Percentiles rank a stretch among this genome's conserved stretches.
phyloP scores from a whole-genome alignment of 2,888 invertebrate genomes.

The Bombylius discolor region DNA sequence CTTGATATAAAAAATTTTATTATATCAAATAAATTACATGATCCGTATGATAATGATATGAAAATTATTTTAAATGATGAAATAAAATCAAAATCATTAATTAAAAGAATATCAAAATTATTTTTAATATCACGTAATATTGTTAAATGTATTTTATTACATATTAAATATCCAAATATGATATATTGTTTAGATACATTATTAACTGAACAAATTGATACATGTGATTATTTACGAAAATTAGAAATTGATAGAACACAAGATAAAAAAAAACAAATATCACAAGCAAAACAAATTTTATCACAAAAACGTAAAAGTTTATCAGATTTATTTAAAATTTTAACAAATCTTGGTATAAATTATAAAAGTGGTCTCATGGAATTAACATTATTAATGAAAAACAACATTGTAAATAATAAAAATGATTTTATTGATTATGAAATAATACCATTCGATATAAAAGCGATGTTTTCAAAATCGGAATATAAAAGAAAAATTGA shows the following conservation, averaged over 20 bases:
- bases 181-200: conserved; percentile 53
- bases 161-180: conserved; percentile 45
- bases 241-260: conserved; percentile 41
- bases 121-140: conserved; percentile 49
- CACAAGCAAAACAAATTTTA: conserved; percentile 66
- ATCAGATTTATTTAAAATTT: conserved; percentile 70
- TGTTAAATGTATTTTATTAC: conserved; percentile 48
- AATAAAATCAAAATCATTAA: conserved; percentile 9
- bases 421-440: conserved; percentile 46
- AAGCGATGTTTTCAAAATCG: conserved; percentile 41
- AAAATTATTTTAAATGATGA: too few species aligned
- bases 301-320: conserved; percentile 76
- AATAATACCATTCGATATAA: conserved; percentile 51
- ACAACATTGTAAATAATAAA: not conserved
- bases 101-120: conserved; percentile 35
- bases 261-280: conserved; percentile 57
- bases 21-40: conserved; percentile 21
- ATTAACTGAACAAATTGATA: conserved; percentile 51
- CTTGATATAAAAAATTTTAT: conserved; percentile 32
- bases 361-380: conserved; percentile 65
- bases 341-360: conserved; percentile 63
- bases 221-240: conserved; percentile 51
- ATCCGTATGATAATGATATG: conserved; percentile 13
- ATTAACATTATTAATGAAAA: conserved; percentile 30
- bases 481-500: conserved; percentile 36